phyloP scores from a whole-genome alignment of 2,113 vertebrate genomes.

The Urocitellus parryii region DNA sequence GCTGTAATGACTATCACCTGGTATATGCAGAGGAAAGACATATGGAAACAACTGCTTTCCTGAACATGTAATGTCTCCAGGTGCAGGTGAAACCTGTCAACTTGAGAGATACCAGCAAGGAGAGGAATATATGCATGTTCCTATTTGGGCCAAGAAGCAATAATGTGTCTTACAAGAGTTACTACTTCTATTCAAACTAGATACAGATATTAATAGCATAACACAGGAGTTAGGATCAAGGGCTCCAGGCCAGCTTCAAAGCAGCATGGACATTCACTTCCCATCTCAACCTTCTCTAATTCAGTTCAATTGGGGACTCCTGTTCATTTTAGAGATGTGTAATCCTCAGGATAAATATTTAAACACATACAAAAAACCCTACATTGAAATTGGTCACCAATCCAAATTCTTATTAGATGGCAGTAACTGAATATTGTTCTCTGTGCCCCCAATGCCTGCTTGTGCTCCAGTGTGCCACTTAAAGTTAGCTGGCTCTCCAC shows the following conservation, averaged over 20 bases:
- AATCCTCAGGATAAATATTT: slow-evolving; percentile 71
- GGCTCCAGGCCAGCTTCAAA: slow-evolving; percentile 38
- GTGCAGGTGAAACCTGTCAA: slow-evolving; percentile 77
- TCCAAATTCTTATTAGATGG: slow-evolving; percentile 37
- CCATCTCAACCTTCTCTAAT: slow-evolving; percentile 82
- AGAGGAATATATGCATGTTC: slow-evolving; percentile 76
- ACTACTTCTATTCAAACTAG: slow-evolving; percentile 82
- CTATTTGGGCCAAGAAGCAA: slow-evolving; percentile 81
- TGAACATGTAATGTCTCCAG: slow-evolving; percentile 79
- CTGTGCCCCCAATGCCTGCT: background rate
- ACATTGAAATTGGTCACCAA: slow-evolving; percentile 49
- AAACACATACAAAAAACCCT: slow-evolving; percentile 54
- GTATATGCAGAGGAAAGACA: background rate
- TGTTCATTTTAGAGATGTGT: slow-evolving; percentile 66
- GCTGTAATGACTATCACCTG: too few species aligned
- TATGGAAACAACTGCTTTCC: slow-evolving; percentile 78
- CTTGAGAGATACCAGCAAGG: slow-evolving; percentile 82
- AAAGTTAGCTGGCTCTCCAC: background rate
- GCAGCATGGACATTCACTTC: slow-evolving; percentile 82
- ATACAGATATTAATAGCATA: slow-evolving; percentile 82
- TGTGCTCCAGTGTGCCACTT: background rate
- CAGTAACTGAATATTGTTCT: background rate
- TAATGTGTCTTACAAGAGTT: slow-evolving; percentile 82
- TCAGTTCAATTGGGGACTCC: slow-evolving; percentile 82
- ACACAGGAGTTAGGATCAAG: slow-evolving; percentile 72